These are phyloP conservation scores for Tipula helvola DNA, from an alignment of 2,888 invertebrate genomes.

Conservation along the genomic window DNA sequence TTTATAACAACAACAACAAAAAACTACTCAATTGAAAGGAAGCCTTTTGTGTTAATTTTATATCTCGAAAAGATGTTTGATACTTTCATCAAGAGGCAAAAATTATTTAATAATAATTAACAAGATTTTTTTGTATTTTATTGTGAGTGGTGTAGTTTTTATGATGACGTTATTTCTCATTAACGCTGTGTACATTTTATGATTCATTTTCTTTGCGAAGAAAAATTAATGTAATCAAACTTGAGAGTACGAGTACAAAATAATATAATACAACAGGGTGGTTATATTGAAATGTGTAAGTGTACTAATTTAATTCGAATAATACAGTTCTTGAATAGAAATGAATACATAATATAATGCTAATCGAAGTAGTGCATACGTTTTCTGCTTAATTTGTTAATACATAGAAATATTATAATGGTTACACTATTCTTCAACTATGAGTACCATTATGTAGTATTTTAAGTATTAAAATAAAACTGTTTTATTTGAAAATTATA, in stretches of 20 bases:
- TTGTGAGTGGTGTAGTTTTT: neutral
- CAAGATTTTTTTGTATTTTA: neutral
- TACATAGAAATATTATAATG: neutral
- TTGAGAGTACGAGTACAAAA: neutral
- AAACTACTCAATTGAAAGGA: neutral
- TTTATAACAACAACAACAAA: neutral
- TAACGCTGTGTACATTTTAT: neutral
- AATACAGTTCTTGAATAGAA: too few species aligned
- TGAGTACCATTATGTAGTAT: neutral
- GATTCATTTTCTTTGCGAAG: neutral
- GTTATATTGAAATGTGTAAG: neutral
- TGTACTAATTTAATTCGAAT: neutral
- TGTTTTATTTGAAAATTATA: neutral
- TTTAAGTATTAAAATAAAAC: neutral
- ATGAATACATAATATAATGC: neutral
- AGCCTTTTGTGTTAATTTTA: neutral
- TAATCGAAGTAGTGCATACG: neutral
- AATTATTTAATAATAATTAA: constrained; percentile 4
- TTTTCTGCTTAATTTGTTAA: neutral
- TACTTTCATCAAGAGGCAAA: neutral
- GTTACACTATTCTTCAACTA: neutral
- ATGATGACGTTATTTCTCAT: neutral
- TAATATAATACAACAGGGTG: neutral
- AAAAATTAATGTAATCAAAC: neutral
- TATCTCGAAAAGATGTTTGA: neutral